These are phyloP conservation scores for Callorhinus ursinus DNA, from an alignment of 2,113 vertebrate genomes.

Conservation along the genomic window DNA sequence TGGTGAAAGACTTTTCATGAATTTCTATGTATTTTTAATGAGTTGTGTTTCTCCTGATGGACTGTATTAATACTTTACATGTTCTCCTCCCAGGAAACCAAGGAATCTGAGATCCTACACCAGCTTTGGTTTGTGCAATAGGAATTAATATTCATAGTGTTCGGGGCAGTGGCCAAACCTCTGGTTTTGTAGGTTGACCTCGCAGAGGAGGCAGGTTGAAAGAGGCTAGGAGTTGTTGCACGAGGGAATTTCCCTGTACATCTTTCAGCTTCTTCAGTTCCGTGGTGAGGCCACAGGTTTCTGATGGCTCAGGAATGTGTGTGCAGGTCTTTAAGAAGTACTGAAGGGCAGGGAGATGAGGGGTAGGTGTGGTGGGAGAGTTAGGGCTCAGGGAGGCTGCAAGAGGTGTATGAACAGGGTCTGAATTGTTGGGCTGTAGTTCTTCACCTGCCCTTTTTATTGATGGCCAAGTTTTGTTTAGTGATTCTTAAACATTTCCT, in stretches of 20 bases:
- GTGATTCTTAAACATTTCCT: neutral
- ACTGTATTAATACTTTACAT: slow-evolving; percentile 21
- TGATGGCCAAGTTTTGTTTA: neutral
- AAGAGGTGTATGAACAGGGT: neutral
- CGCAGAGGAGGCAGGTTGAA: neutral
- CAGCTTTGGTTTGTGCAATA: neutral
- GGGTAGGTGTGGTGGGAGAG: neutral
- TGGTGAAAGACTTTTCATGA: slow-evolving; percentile 25
- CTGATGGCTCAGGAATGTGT: neutral
- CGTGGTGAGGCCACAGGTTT: neutral
- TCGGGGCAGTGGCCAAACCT: neutral
- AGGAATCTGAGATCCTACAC: neutral
- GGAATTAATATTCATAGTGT: neutral
- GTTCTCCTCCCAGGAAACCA: neutral
- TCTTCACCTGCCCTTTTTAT: neutral
- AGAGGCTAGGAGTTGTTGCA: neutral
- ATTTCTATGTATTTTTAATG: slow-evolving; percentile 51
- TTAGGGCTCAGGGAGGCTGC: accelerated
- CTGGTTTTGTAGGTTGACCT: neutral
- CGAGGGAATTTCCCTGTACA: neutral
- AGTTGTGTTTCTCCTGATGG: neutral
- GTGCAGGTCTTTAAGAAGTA: neutral
- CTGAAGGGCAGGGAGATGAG: neutral
- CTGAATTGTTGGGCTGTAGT: neutral
- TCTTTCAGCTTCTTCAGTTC: neutral